Evolutionary conservation across 2,888 invertebrate genomes (phyloP).

Genomic region (Coenonympha glycerion): DNA sequence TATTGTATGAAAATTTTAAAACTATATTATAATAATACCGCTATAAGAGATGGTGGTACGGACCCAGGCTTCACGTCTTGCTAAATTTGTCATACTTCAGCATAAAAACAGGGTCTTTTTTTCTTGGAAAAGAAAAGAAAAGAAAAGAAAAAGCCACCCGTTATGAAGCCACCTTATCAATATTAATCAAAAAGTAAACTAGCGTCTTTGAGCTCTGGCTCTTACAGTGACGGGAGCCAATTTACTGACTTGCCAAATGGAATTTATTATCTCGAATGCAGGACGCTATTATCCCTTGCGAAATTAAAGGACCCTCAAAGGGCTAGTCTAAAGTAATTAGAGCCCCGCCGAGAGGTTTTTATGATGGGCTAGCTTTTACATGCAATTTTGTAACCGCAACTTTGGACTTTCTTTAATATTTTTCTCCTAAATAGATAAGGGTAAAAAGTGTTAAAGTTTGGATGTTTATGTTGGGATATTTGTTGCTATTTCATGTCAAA

Average conservation of each 20-base stretch:
- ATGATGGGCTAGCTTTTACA: conserved; percentile 1
- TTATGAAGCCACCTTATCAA: background rate
- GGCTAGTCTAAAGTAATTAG: conserved; percentile 14
- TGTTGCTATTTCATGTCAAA: no score
- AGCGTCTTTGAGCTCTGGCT: background rate
- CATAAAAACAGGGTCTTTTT: background rate
- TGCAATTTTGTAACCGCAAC: no score
- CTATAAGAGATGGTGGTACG: no score
- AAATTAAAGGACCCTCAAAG: conserved; percentile 21
- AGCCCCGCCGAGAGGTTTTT: conserved; percentile 11
- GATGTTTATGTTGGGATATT: no score
- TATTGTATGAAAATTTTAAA: no score
- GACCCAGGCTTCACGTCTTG: no score
- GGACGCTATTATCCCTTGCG: conserved; percentile 19
- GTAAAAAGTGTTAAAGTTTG: no score
- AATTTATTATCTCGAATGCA: conserved; percentile 21
- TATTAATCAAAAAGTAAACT: background rate
- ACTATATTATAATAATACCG: no score
- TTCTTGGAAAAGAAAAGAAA: background rate
- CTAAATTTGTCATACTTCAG: no score
- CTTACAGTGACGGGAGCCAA: conserved; percentile 7
- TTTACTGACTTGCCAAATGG: conserved; percentile 14
- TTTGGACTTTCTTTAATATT: no score
- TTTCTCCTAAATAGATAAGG: no score
- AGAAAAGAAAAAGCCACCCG: background rate